These are phyloP conservation scores for Anoplopoma fimbria DNA, from an alignment of 2,113 vertebrate species.

Conservation along the genomic window DNA sequence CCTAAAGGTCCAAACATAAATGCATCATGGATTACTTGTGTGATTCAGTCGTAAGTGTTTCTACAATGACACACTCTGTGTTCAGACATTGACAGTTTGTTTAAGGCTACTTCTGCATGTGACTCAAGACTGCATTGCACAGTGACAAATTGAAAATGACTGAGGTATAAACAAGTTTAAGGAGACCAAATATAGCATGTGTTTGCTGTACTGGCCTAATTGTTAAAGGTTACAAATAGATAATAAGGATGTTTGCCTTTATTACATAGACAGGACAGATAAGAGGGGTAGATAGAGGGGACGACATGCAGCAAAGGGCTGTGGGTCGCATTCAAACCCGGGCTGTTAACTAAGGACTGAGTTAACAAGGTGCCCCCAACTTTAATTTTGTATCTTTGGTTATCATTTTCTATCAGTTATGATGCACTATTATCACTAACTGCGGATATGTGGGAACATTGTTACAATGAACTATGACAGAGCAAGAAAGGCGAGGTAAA, in stretches of 20 bases:
- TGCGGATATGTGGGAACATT: background rate
- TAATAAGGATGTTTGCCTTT: background rate
- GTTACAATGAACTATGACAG: background rate
- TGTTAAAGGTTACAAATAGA: conserved; percentile 1
- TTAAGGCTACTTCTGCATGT: conserved; percentile 44
- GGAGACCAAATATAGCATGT: conserved; percentile 13
- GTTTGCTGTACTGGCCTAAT: conserved; percentile 13
- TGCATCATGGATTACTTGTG: conserved; percentile 50
- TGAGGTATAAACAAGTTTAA: conserved; percentile 52
- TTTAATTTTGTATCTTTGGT: conserved; percentile 2
- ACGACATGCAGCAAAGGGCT: no score
- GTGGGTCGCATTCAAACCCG: no score
- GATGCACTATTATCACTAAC: background rate
- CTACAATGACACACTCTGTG: conserved; percentile 20
- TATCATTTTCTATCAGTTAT: background rate
- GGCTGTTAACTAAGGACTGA: no score
- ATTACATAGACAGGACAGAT: background rate
- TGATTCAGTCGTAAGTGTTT: conserved; percentile 53
- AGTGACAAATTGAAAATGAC: conserved; percentile 53
- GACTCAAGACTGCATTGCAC: conserved; percentile 55
- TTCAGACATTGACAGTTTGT: conserved; percentile 48
- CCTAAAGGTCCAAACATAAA: conserved; percentile 26
- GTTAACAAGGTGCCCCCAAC: no score
- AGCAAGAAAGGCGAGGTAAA: background rate
- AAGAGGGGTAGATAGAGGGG: no score